Base-by-base conservation (phyloP, 2,797 vertebrate genomes). In the Syngnathus rostellatus region DNA sequence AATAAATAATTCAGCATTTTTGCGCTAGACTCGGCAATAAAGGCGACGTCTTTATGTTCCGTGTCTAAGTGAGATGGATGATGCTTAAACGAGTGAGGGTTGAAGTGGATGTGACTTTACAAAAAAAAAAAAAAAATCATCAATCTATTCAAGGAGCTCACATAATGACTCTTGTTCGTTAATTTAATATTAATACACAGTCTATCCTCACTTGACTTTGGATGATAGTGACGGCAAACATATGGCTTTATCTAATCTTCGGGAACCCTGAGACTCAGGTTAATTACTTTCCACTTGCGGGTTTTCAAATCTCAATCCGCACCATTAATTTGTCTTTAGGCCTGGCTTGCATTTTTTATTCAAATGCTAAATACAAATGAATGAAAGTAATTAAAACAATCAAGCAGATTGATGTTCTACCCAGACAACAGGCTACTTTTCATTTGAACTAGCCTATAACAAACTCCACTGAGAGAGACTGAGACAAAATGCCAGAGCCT, bases 61-160 rank as follows among this genome's bases (percentile, higher is more conserved):
- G 68, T 80, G 84, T 88, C 84, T 90, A 89, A 91, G 86, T 81
- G 81, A 92, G 91, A 94, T 86, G 77, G 88, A 94, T 93, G 92
- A 90, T 81, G 74, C 65, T 81, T 80, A 83, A 90, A 88, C 86
- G 75, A 86, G 85, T 78, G 76, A 72, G 84, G 88, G 86, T 76
- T 87, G 81, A 87, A 83, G 85, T 83, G 85, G 85, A 87, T 90
- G 82, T 88, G 84, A 75, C 77, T 71, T 25, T 31, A 25, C 12
- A 1, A 4, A n/a, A 50, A 48, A 46, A 43, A 25, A 38, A 10
- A 62, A 62, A 62, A 17, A 11, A 6, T 45, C 40, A 62, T 62
- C 60, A 43, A 16, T 62, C 60, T 62, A 45, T 41, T 45, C 6
- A 25, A 62, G 60, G 40, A 62, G 41, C 60, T 46, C 40, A 16